phyloP scores from a whole-genome alignment of 2,797 vertebrate genomes.

The Anabas testudineus region DNA sequence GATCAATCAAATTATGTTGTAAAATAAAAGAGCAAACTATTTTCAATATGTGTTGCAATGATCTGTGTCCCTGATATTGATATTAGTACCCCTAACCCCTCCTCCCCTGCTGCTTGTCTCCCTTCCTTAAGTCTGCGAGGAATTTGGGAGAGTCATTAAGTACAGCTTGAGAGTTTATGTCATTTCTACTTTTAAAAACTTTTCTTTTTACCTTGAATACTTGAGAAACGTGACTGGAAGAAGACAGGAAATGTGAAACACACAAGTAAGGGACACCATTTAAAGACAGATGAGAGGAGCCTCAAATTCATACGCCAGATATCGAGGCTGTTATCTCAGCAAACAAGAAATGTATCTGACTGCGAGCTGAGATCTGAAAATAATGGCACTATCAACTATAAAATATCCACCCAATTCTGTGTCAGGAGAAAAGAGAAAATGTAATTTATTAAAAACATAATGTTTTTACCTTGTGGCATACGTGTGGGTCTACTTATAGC shows the following conservation, averaged over 20 bases:
- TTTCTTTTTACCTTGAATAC: slow-evolving; percentile 43
- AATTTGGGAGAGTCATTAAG: slow-evolving; percentile 69
- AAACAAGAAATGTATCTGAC: slow-evolving; percentile 39
- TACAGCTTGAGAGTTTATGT: slow-evolving; percentile 55
- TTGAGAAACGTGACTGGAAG: slow-evolving; percentile 29
- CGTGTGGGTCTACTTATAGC: slow-evolving; percentile 41
- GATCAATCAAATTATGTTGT: slow-evolving; percentile 31
- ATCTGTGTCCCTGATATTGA: slow-evolving; percentile 43
- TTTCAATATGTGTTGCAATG: slow-evolving; percentile 45
- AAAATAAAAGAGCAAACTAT: slow-evolving; percentile 24
- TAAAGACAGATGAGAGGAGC: slow-evolving; percentile 35
- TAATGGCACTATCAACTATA: slow-evolving; percentile 37
- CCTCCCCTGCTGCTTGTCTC: slow-evolving; percentile 41
- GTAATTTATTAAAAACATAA: slow-evolving; percentile 40
- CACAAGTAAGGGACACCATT: slow-evolving; percentile 16
- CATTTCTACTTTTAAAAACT: slow-evolving; percentile 46
- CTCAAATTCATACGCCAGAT: slow-evolving; percentile 29
- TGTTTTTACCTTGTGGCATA: slow-evolving; percentile 42
- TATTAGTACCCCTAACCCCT: slow-evolving; percentile 6
- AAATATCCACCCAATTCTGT: slow-evolving; percentile 29
- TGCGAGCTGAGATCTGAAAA: slow-evolving; percentile 20
- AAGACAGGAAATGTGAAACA: slow-evolving; percentile 34
- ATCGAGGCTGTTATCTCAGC: slow-evolving; percentile 32
- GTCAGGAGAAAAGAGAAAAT: slow-evolving; percentile 18
- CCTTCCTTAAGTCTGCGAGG: slow-evolving; percentile 46